phyloP scores from a whole-genome alignment of 2,113 vertebrate species.

The Lethenteron camtschaticum region DNA sequence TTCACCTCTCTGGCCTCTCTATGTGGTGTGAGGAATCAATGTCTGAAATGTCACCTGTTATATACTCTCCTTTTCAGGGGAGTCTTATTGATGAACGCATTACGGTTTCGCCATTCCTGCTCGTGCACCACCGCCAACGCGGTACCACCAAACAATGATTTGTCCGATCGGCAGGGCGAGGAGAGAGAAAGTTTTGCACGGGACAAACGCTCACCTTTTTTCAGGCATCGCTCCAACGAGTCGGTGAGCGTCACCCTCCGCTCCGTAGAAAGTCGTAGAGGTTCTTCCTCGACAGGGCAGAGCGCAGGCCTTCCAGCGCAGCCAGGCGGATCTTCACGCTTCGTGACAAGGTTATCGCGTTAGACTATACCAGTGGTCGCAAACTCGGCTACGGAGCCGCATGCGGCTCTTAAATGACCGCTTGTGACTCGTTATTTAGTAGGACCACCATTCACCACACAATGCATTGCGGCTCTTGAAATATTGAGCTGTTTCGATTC shows the following conservation, averaged over 20 bases:
- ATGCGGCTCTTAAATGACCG: background rate
- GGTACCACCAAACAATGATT: no score
- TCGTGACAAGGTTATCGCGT: background rate
- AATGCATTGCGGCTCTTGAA: no score
- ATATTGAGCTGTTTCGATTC: no score
- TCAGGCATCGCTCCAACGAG: constrained; percentile 64
- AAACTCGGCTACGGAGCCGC: background rate
- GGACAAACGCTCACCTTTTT: constrained; percentile 36
- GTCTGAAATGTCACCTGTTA: no score
- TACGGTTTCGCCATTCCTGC: no score
- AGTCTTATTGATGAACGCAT: no score
- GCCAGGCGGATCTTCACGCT: constrained; percentile 48
- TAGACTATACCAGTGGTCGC: background rate
- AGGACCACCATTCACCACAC: background rate
- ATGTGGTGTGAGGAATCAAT: no score
- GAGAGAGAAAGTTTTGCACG: no score
- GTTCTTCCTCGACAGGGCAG: constrained; percentile 41
- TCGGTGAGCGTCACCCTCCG: constrained; percentile 46
- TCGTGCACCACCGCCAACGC: no score
- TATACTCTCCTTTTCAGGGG: no score
- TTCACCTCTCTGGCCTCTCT: no score
- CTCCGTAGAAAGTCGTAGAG: constrained; percentile 56
- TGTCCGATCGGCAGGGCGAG: no score
- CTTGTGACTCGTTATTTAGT: background rate
- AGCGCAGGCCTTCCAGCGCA: constrained; percentile 44